Base-by-base conservation (phyloP, 2,113 vertebrate species). In the Melanerpes formicivorus region DNA sequence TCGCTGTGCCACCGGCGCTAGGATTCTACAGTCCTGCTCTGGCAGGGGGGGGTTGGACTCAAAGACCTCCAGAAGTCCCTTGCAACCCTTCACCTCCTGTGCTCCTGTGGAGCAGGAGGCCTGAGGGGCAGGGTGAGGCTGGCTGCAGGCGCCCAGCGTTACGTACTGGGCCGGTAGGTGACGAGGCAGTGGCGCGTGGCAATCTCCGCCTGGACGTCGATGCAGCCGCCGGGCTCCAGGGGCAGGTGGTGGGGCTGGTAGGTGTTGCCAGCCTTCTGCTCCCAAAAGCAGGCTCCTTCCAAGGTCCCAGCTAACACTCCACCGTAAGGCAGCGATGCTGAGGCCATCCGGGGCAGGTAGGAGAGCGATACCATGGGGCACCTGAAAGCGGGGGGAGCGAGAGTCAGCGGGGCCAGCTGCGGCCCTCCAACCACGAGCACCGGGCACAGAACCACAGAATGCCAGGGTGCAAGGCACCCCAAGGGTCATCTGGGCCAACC, bases 231-330 rank as follows among this genome's bases (percentile, higher is more conserved):
- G 0, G 97, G 88, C 86, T 99, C 99, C 92, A 99, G 96, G 0
- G 98, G 98, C 56, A 99, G 97, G 32, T 97, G 18, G 27, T 99
- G 99, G 2, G 99, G 98, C 26, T 87, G 95, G 96, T 99, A 99
- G 7, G 96, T 97, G 84, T 95, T 96, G 46, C 93, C 98, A 27
- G 93, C 95, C 65, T 97, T 97, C 93, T 97, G 98, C 85, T 99
- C 98, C 99, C 99, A 99, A 92, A 99, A 99, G 77, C 98, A 99
- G 6, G 97, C 99, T 6, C 98, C 98, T 91, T 99, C 99, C 93
- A 99, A 97, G 6, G 98, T 98, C 62, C 99, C 99, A 16, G 99
- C 98, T 44, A 99, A 90, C 22, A 99, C 95, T 3, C 99, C 99
- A 2, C 99, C 99, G 0, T 97, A 98, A 0, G 99, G 98, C 93